These are phyloP conservation scores for Drosophila prolongata DNA, from an alignment of 2,888 invertebrate genomes.

Conservation along the genomic window DNA sequence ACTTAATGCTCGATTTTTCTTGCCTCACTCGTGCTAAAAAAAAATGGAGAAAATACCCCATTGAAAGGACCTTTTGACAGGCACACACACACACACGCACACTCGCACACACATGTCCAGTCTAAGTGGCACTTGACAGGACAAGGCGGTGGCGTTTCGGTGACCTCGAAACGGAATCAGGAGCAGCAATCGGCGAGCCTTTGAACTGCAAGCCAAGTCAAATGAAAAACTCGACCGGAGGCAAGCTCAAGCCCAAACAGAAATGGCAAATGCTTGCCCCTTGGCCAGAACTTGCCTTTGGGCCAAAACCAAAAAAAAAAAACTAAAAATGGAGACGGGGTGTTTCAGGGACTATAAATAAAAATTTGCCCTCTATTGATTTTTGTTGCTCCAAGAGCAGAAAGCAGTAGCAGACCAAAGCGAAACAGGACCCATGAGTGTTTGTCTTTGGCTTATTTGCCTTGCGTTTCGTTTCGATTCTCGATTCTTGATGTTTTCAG, in stretches of 20 bases:
- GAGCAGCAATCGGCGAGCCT: slow-evolving; percentile 49
- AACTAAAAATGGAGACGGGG: slow-evolving; percentile 1
- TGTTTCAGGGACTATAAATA: slow-evolving; percentile 66
- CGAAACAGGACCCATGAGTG: slow-evolving; percentile 43
- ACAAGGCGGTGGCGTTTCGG: slow-evolving; percentile 40
- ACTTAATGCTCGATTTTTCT: slow-evolving; percentile 74
- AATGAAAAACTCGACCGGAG: slow-evolving; percentile 71
- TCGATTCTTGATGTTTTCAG: slow-evolving; percentile 27
- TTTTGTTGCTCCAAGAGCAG: slow-evolving; percentile 57
- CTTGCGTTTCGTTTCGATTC: slow-evolving; percentile 29
- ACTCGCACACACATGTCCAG: slow-evolving; percentile 21
- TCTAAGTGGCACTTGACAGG: slow-evolving; percentile 67
- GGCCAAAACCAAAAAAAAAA: slow-evolving; percentile 19
- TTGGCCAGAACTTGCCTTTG: slow-evolving; percentile 21
- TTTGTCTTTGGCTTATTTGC: slow-evolving; percentile 51
- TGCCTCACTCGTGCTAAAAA: slow-evolving; percentile 46
- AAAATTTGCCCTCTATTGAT: slow-evolving; percentile 74
- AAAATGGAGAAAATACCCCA: slow-evolving; percentile 44
- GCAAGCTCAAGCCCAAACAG: slow-evolving; percentile 63
- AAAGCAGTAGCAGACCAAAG: slow-evolving; percentile 18
- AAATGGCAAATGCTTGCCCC: slow-evolving; percentile 69
- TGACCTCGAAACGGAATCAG: slow-evolving; percentile 65
- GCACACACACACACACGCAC: slow-evolving; percentile 40
- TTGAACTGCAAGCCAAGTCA: slow-evolving; percentile 80
- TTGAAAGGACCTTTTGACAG: slow-evolving; percentile 74